Percentiles rank a stretch among this genome's conserved stretches.
phyloP scores from a whole-genome alignment of 1,140 invertebrate genomes.

The Melanaphis sacchari region DNA sequence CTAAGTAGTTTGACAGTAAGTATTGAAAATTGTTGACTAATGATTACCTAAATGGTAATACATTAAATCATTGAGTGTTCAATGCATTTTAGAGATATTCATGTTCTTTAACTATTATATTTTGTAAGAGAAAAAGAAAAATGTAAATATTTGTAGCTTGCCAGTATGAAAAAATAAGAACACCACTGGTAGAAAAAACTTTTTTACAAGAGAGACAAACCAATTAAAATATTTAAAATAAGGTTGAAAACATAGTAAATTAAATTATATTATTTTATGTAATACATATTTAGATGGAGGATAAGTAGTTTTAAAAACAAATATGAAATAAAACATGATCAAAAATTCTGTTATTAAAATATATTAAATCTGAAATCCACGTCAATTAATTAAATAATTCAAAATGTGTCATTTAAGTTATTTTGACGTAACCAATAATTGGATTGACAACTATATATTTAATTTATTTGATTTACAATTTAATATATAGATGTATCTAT shows the following conservation, averaged over 20 bases:
- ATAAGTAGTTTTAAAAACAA: not conserved
- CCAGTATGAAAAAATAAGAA: not conserved
- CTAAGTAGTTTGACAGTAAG: no score
- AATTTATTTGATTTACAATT: not conserved
- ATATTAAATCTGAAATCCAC: not conserved
- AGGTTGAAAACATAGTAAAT: not conserved
- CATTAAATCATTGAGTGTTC: no score
- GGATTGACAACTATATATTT: not conserved
- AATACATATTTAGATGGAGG: not conserved
- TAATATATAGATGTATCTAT: no score
- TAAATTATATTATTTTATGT: not conserved
- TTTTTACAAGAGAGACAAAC: not conserved
- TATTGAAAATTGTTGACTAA: no score
- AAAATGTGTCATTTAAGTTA: not conserved
- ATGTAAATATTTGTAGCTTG: not conserved
- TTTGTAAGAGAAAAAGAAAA: no score
- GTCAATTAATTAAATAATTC: not conserved
- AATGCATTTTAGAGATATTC: no score
- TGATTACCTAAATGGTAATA: no score
- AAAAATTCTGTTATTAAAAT: not conserved
- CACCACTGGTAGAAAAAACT: not conserved
- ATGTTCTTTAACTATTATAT: not conserved
- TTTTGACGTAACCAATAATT: not conserved
- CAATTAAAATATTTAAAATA: not conserved
- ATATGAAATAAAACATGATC: not conserved